Evolutionary conservation across 1,140 invertebrate genomes (phyloP).

Genomic region (Whitmania pigra): DNA sequence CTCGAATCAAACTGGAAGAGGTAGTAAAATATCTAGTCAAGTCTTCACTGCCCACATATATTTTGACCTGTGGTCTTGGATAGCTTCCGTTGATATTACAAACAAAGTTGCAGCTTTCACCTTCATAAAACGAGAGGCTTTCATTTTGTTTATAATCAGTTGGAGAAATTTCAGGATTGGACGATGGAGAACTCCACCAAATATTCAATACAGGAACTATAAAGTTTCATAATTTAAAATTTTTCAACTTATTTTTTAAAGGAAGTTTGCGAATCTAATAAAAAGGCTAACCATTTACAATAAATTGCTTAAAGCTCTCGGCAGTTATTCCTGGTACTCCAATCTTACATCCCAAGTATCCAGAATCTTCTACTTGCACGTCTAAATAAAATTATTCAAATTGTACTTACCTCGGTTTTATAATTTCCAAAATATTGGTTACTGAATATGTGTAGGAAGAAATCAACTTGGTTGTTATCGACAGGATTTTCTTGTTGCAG

Average conservation of each 20-base stretch:
- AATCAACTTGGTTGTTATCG: constrained; percentile 5
- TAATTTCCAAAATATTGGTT: background rate
- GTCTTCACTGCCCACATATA: constrained; percentile 15
- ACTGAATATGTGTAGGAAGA: constrained; percentile 14
- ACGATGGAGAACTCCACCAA: constrained; percentile 9
- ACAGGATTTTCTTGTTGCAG: background rate
- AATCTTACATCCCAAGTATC: constrained; percentile 15
- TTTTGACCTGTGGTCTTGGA: constrained; percentile 10
- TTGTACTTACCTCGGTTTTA: background rate
- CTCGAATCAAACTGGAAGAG: background rate
- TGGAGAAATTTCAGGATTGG: background rate
- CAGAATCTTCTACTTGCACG: constrained; percentile 14
- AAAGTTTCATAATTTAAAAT: too few species aligned
- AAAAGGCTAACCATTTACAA: background rate
- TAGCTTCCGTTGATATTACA: constrained; percentile 13
- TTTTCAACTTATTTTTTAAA: background rate
- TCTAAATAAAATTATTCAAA: background rate
- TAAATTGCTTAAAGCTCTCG: constrained; percentile 13
- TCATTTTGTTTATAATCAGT: constrained; percentile 4
- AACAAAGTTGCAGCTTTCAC: background rate
- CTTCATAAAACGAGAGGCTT: background rate
- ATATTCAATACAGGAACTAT: constrained; percentile 7
- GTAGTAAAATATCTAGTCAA: constrained; percentile 6
- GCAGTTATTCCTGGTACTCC: constrained; percentile 10
- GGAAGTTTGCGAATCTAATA: too few species aligned